Conservation (phyloP, 2,888 invertebrate species). For the Pristionchus entomophagus region DNA sequence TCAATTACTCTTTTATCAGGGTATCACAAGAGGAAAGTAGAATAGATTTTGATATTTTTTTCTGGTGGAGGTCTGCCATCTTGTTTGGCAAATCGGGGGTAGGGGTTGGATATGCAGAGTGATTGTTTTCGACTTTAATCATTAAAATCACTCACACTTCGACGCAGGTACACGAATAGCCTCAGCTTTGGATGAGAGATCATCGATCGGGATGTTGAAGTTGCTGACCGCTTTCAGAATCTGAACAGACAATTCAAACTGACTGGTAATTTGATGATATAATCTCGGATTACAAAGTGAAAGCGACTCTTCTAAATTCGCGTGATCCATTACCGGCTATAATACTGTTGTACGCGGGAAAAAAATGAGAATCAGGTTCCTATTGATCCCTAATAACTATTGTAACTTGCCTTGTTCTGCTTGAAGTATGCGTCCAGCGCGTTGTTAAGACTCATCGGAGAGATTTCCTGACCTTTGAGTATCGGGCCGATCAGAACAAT, state of each 20-base stretch:
- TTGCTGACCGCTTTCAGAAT: background rate
- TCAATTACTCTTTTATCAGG: no score
- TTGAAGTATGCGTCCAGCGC: background rate
- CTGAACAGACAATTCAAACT: background rate
- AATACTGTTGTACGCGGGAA: background rate
- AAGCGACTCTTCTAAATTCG: no score
- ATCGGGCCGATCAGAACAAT: slow-evolving; percentile 16
- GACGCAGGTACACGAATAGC: background rate
- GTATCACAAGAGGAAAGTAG: no score
- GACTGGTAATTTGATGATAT: no score
- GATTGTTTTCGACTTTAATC: no score
- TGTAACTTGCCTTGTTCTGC: background rate
- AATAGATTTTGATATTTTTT: no score
- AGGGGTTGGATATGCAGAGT: no score
- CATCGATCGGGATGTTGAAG: background rate
- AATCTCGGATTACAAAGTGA: no score
- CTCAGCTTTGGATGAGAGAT: background rate
- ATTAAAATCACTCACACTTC: background rate
- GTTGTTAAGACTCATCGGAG: background rate
- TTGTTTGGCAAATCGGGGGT: no score
- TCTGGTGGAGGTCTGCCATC: no score
- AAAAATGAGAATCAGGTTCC: background rate
- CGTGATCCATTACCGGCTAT: no score
- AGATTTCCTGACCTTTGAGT: background rate
- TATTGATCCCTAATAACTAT: background rate